Percentiles rank a stretch among this genome's conserved stretches.
Evolutionary conservation across 2,797 vertebrate genomes (phyloP).

Genomic region (Chaenodraco wilsoni): DNA sequence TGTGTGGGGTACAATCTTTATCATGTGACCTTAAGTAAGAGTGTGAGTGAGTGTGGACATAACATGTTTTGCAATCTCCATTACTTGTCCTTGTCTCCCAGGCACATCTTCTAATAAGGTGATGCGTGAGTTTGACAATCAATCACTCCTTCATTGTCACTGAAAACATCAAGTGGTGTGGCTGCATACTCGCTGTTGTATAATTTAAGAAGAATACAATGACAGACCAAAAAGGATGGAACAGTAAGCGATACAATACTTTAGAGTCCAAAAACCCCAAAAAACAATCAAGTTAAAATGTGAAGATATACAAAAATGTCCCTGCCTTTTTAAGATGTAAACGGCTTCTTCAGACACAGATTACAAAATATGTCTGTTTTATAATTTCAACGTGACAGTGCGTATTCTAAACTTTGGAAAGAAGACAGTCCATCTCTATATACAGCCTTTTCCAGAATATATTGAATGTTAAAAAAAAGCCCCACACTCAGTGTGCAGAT

Average conservation of each 20-base stretch:
- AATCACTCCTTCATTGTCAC: not conserved
- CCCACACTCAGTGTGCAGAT: conserved; percentile 42
- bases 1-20: not conserved
- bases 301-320: not conserved
- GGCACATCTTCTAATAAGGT: not conserved
- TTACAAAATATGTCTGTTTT: conserved; percentile 2
- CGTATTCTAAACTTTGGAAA: conserved; percentile 52
- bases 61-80: conserved; percentile 12
- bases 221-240: not conserved
- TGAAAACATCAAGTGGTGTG: conserved; percentile 10
- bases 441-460: conserved; percentile 41
- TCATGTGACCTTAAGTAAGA: not conserved
- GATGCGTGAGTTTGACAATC: conserved; percentile 19
- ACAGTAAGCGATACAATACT: not conserved
- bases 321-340: not conserved
- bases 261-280: too few relatives aligned
- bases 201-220: conserved; percentile 9
- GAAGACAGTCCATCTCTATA: conserved; percentile 35
- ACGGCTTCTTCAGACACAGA: not conserved
- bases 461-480: conserved; percentile 43
- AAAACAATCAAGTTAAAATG: conserved; percentile 10
- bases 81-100: conserved; percentile 3
- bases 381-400: conserved; percentile 28
- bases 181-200: not conserved
- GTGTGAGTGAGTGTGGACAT: not conserved